Conservation (phyloP, 2,797 vertebrate genomes). For the Xenentodon cancila region DNA sequence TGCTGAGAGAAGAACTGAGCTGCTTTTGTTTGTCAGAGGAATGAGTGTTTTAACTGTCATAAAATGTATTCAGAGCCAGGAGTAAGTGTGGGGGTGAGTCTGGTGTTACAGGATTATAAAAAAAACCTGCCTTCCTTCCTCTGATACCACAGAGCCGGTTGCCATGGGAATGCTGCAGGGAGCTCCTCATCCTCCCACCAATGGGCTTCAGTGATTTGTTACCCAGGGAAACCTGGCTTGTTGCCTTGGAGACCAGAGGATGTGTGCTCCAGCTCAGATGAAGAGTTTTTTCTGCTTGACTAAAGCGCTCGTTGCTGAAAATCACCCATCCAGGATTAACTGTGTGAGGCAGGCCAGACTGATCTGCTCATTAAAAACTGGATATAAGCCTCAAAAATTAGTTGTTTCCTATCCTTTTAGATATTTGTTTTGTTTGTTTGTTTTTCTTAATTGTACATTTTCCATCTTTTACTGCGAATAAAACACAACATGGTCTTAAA, state of each 20-base stretch:
- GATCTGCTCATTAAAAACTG: not conserved
- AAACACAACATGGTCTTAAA: too few relatives aligned
- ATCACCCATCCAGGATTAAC: slow-evolving; percentile 5
- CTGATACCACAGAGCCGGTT: slow-evolving; percentile 68
- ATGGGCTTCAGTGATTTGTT: slow-evolving; percentile 62
- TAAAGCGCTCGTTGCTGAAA: slow-evolving; percentile 32
- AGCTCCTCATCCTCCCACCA: slow-evolving; percentile 69
- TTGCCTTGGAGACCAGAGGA: slow-evolving; percentile 74
- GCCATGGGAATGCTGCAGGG: slow-evolving; percentile 78
- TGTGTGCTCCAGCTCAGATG: slow-evolving; percentile 48
- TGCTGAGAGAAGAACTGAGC: not conserved
- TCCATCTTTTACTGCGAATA: too few relatives aligned
- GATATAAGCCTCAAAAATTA: not conserved
- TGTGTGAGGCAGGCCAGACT: not conserved
- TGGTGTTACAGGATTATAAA: slow-evolving; percentile 46
- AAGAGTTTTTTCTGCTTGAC: slow-evolving; percentile 38
- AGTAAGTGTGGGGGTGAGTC: slow-evolving; percentile 38
- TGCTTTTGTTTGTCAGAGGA: not conserved
- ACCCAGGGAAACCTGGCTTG: slow-evolving; percentile 72
- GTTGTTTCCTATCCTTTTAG: too few relatives aligned
- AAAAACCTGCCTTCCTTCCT: slow-evolving; percentile 59
- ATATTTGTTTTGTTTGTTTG: too few relatives aligned
- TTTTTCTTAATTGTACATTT: too few relatives aligned
- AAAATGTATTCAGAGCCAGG: not conserved
- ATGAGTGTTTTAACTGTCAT: not conserved